Evolutionary conservation across 2,888 invertebrate genomes (phyloP), one percentile per base, ranked within the genome.

Genomic region (Argyresthia albistria): DNA sequence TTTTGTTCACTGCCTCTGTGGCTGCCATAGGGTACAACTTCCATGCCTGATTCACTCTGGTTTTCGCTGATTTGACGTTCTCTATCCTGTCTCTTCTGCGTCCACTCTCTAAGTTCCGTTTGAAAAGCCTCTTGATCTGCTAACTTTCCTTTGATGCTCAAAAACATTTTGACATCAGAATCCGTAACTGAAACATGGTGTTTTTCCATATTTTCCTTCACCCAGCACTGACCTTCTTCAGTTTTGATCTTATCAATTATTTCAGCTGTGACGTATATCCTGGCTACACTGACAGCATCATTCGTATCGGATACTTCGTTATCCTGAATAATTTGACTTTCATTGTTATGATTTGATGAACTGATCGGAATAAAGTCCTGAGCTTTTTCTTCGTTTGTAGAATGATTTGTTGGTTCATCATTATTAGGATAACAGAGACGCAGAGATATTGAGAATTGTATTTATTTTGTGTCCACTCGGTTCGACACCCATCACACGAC

Each of bases 91-190:
- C 61, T 62, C 0, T 54, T 57, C 43, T 66, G 67, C 16, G 64
- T 66, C 79, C 81, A 89, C 12, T 80, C 75, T 46, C 88, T 61
- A 0, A 91, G 66, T 55, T 80, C 80, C 0, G 67, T 56, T 58
- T 90, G 90, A 59, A 91, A 88, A 53, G 75, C 70, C 50, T 89
- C 88, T 59, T 90, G 90, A 58, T 89, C 75, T 1, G 59, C 70
- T 4, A 81, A 69, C 25, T 80, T 76, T 0, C 91, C 91, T 52
- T 73, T 83, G 46, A 91, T 83, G 47, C 75, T 75, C 46, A 91
- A 61, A 47, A 86, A 88, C 50, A 70, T 66, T 53, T 62, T 70
- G 8, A 65, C 59, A 14, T 76, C 82, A 0, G 83, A 70, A 43
- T 70, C 74, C 16, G 82, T 73, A 1, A 88, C 69, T 48, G 70